These are phyloP conservation scores for Clinocottus analis DNA, from an alignment of 2,113 vertebrate genomes.

Conservation along the genomic window DNA sequence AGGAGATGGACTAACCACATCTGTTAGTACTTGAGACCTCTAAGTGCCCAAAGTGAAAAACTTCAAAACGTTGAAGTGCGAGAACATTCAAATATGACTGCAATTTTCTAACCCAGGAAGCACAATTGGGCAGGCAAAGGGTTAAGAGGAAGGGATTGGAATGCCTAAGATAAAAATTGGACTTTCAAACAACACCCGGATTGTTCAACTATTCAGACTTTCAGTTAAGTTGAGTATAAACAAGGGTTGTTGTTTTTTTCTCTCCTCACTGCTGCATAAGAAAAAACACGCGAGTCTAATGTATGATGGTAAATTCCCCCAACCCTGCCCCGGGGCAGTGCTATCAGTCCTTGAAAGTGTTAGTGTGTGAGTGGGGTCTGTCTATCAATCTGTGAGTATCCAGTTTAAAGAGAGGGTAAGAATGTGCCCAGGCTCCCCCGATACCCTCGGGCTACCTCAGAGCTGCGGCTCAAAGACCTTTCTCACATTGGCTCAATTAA, in stretches of 20 bases:
- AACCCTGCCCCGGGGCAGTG: slow-evolving; percentile 51
- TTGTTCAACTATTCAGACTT: slow-evolving; percentile 13
- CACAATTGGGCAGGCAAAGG: slow-evolving; percentile 25
- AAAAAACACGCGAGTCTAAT: slow-evolving; percentile 27
- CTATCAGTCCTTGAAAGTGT: slow-evolving; percentile 61
- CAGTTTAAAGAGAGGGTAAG: slow-evolving; percentile 68
- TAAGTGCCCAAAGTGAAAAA: slow-evolving; percentile 55
- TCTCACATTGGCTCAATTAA: slow-evolving; percentile 69
- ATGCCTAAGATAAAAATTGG: slow-evolving; percentile 51
- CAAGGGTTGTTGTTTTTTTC: not conserved
- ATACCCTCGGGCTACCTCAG: slow-evolving; percentile 53
- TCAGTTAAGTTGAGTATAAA: slow-evolving; percentile 1
- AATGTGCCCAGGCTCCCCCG: slow-evolving; percentile 63
- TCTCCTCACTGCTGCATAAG: slow-evolving; percentile 35
- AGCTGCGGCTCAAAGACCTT: slow-evolving; percentile 42
- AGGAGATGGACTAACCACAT: slow-evolving; percentile 56
- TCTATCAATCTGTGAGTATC: slow-evolving; percentile 67
- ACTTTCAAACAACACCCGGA: slow-evolving; percentile 3
- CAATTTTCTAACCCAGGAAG: slow-evolving; percentile 61
- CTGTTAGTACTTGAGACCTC: slow-evolving; percentile 67
- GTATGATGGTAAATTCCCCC: slow-evolving; percentile 63
- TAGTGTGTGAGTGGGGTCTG: slow-evolving; percentile 57
- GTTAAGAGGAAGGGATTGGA: slow-evolving; percentile 31
- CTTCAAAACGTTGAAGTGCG: slow-evolving; percentile 57
- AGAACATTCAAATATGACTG: slow-evolving; percentile 57